Base-by-base conservation (phyloP, 2,888 invertebrate species). In the Trichacis sp. region DNA sequence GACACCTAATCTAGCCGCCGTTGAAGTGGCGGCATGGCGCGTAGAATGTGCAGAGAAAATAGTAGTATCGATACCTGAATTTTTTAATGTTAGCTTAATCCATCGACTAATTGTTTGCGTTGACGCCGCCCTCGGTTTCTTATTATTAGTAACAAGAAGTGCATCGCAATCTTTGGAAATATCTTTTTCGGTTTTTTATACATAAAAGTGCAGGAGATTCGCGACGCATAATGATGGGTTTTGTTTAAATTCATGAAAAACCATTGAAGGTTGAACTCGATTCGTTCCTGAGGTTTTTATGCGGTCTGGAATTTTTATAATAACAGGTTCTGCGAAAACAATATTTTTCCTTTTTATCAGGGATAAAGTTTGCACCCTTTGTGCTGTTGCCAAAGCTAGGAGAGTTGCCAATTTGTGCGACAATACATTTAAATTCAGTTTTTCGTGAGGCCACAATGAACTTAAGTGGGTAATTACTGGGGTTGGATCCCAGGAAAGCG, bases 401-500 rank as follows among this genome's bases (percentile, higher is more conserved):
- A 55, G 17, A 4, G 19, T 55, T 1, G 17, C 42, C 0, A 55
- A 14, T 19, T 56, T 55, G 9, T 42, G 11, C 0, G 52, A 36
- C 11, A 58, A 1, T 8, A 29, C 8, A 33, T 58, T 29, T 4
- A 57, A 33, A 15, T 1, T 42, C 30, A 66, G 33, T 1, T 38
- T n/a, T n/a, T 62, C 45, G 36, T 56, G 38, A 17, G 45, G 40
- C 20, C 12, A 40, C n/a, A 5, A 36, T 1, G 40, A 12, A 8
- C 46, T 36, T 9, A 63, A 53, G 15, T 56, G 36, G 0, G 36
- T 15, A 2, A 59, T 20, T 8, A 56, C 56, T 11, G 49, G 45
- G 36, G 51, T 45, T 4, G 77, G 75, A 50, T 80, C 71, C 78
- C 78, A 79, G 0, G 68, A 75, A 5, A 38, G 40, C 17, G 75